Conservation (phyloP, 2,797 vertebrate species). For the Chiroxiphia lanceolata region DNA sequence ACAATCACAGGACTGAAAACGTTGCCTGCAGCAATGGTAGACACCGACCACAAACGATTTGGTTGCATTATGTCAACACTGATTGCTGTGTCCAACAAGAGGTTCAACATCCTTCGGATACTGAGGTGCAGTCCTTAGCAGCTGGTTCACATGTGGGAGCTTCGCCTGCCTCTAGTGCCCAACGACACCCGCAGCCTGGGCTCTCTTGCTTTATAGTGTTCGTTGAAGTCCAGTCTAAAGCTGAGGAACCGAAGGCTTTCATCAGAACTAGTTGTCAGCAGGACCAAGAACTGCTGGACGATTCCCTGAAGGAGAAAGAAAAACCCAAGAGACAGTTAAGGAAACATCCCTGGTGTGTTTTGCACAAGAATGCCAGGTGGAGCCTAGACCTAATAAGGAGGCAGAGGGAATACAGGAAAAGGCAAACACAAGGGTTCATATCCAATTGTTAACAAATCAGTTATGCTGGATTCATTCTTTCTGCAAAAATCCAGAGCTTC, state of each 20-base stretch:
- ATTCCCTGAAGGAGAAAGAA: conserved; percentile 80
- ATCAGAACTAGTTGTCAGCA: conserved; percentile 89
- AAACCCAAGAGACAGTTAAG: not conserved
- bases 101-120: not conserved
- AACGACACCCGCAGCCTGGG: conserved; percentile 89
- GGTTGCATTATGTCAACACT: not conserved
- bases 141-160: conserved; percentile 82
- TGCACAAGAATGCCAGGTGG: not conserved
- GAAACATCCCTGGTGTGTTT: not conserved
- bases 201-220: conserved; percentile 94
- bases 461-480: not conserved
- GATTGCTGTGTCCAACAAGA: not conserved
- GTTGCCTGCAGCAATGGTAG: conserved; percentile 11
- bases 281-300: conserved; percentile 94
- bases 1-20: not conserved
- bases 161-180: conserved; percentile 84
- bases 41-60: not conserved
- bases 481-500: not conserved
- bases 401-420: not conserved
- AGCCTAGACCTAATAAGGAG: not conserved
- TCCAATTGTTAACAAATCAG: not conserved
- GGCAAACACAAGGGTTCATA: not conserved
- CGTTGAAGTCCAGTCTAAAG: conserved; percentile 97
- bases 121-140: not conserved
- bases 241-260: conserved; percentile 97